Percentiles rank a stretch among this genome's conserved stretches.
These are phyloP conservation scores for Hipposideros larvatus DNA, from an alignment of 2,797 vertebrate species.

Conservation along the genomic window DNA sequence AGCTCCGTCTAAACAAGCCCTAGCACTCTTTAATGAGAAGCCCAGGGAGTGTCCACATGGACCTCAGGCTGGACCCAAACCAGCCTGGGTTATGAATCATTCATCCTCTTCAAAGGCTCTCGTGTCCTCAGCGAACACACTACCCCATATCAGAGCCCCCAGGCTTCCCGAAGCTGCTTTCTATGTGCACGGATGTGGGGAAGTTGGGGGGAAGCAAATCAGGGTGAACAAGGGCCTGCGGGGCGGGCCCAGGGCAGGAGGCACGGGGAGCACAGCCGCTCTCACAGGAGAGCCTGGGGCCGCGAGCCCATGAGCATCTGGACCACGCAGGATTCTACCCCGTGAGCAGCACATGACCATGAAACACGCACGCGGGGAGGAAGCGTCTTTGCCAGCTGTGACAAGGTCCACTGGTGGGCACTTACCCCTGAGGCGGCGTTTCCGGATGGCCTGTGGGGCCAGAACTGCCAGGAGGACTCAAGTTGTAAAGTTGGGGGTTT, in stretches of 20 bases:
- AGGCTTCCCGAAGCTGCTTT: background rate
- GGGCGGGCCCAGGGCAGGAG: background rate
- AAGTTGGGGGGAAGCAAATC: background rate
- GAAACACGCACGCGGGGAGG: background rate
- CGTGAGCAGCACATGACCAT: background rate
- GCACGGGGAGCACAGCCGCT: fast-evolving
- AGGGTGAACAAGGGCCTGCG: background rate
- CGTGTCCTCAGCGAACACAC: background rate
- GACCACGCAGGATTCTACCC: background rate
- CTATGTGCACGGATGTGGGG: background rate
- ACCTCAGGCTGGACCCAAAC: background rate
- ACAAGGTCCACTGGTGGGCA: background rate
- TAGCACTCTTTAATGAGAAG: slow-evolving; percentile 60
- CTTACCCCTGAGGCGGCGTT: background rate
- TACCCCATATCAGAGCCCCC: background rate
- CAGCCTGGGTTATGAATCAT: background rate
- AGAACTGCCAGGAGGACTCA: too few relatives aligned
- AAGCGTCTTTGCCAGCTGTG: background rate
- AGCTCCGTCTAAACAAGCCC: background rate
- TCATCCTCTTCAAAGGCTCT: background rate
- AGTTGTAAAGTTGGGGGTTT: fast-evolving
- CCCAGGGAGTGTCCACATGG: background rate
- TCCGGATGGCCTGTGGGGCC: background rate
- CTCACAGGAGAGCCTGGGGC: too few relatives aligned
- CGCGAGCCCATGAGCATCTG: background rate